Evolutionary conservation across 2,113 vertebrate genomes (phyloP).

Genomic region (Spea multiplicata): DNA sequence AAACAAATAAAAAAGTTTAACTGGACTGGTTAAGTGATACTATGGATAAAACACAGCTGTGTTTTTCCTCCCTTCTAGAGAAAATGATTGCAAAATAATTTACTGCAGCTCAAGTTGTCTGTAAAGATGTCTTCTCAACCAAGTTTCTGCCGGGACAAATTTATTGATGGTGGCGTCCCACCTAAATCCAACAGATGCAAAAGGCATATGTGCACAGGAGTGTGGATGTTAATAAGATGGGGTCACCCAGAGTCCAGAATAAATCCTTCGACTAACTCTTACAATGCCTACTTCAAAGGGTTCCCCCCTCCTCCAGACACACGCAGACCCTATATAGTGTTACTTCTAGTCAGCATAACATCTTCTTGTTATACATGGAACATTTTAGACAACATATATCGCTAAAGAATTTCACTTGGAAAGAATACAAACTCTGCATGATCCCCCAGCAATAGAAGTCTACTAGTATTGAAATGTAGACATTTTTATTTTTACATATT

Average conservation of each 20-base stretch:
- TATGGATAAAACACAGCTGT: background rate
- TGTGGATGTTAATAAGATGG: conserved; percentile 7
- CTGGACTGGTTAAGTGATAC: background rate
- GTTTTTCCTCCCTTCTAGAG: background rate
- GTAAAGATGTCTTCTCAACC: conserved; percentile 14
- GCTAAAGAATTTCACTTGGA: too few species aligned
- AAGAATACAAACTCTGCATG: too few species aligned
- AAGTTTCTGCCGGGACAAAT: background rate
- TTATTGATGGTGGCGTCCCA: background rate
- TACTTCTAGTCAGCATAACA: too few species aligned
- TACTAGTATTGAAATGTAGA: too few species aligned
- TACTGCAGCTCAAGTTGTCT: background rate
- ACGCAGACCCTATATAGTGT: background rate
- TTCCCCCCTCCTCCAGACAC: background rate
- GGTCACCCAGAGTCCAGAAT: conserved; percentile 16
- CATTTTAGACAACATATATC: too few species aligned
- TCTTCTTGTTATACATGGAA: too few species aligned
- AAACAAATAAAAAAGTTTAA: too few species aligned
- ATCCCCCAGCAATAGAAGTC: too few species aligned
- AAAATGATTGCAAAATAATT: background rate
- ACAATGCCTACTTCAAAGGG: background rate
- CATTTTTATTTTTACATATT: too few species aligned
- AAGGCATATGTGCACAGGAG: background rate
- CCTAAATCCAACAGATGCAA: conserved; percentile 8
- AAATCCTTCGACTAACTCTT: background rate